Conservation (phyloP, 2,113 vertebrate species). For the Crotalus horridus region DNA sequence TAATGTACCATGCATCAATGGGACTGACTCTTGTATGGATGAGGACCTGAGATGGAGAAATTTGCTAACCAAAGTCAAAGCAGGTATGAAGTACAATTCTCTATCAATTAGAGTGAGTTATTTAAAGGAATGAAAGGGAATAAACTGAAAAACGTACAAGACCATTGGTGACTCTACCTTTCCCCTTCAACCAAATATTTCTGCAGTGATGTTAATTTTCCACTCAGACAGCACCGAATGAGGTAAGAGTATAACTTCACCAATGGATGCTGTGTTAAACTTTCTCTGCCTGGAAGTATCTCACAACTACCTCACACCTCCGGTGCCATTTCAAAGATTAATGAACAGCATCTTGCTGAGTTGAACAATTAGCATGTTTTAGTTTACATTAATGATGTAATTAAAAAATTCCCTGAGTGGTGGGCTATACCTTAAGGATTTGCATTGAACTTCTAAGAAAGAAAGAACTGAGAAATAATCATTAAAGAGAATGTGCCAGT, state of each 20-base stretch:
- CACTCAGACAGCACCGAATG: constrained; percentile 65
- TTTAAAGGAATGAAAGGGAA: constrained; percentile 50
- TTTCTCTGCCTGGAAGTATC: constrained; percentile 59
- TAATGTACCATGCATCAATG: not conserved
- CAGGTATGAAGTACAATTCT: not conserved
- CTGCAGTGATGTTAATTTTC: constrained; percentile 45
- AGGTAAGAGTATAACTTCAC: constrained; percentile 54
- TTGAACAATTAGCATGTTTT: constrained; percentile 65
- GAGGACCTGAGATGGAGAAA: not conserved
- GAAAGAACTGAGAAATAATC: constrained; percentile 48
- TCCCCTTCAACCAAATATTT: constrained; percentile 53
- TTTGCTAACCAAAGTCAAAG: not conserved
- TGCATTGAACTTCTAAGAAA: constrained; percentile 56
- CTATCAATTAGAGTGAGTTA: not conserved
- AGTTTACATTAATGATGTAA: constrained; percentile 67
- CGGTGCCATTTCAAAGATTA: constrained; percentile 71
- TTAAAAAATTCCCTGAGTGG: constrained; percentile 71
- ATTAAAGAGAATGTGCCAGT: constrained; percentile 67
- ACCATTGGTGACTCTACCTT: constrained; percentile 51
- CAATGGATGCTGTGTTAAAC: constrained; percentile 45
- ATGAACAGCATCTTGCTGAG: constrained; percentile 73
- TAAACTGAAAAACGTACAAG: constrained; percentile 38
- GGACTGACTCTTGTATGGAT: not conserved
- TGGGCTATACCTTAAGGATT: constrained; percentile 71
- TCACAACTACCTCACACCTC: constrained; percentile 71